These are phyloP conservation scores for Geopemphigus sp. DNA, from an alignment of 1,140 invertebrate genomes.

Conservation along the genomic window DNA sequence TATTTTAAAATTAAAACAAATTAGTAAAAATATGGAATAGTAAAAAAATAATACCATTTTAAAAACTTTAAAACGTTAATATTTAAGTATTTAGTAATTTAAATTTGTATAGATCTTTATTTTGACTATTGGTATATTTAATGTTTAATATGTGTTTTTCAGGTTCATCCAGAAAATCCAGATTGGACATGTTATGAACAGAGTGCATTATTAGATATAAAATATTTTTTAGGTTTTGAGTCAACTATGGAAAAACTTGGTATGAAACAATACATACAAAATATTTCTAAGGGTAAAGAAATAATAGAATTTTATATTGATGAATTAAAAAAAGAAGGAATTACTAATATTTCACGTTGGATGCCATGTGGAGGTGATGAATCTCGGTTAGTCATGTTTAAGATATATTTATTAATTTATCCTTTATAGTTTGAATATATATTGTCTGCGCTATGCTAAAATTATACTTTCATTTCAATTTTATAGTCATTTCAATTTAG, in stretches of 20 bases:
- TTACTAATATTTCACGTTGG: conserved; percentile 69
- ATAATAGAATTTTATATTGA: conserved; percentile 91
- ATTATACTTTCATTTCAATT: neutral
- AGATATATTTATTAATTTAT: conserved; percentile 3
- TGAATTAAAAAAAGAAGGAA: conserved; percentile 76
- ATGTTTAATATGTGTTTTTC: conserved; percentile 34
- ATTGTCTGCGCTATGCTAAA: neutral
- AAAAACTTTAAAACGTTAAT: no score
- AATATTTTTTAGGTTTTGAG: conserved; percentile 96
- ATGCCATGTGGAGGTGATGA: conserved; percentile 44
- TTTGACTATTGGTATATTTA: neutral
- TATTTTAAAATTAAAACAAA: no score
- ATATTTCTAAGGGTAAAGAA: conserved; percentile 92
- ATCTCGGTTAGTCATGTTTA: neutral
- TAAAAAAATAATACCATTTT: no score
- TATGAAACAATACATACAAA: conserved; percentile 94
- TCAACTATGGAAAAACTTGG: conserved; percentile 93
- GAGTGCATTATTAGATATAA: conserved; percentile 88
- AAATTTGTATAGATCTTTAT: no score
- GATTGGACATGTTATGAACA: conserved; percentile 98
- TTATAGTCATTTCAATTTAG: conserved; percentile 18
- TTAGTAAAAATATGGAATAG: no score
- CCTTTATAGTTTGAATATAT: neutral
- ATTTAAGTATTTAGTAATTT: no score
- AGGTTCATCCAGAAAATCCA: conserved; percentile 92